Percentiles rank a stretch among this genome's conserved stretches.
phyloP scores from a whole-genome alignment of 2,888 invertebrate genomes.

The Microplitis deprimator region DNA sequence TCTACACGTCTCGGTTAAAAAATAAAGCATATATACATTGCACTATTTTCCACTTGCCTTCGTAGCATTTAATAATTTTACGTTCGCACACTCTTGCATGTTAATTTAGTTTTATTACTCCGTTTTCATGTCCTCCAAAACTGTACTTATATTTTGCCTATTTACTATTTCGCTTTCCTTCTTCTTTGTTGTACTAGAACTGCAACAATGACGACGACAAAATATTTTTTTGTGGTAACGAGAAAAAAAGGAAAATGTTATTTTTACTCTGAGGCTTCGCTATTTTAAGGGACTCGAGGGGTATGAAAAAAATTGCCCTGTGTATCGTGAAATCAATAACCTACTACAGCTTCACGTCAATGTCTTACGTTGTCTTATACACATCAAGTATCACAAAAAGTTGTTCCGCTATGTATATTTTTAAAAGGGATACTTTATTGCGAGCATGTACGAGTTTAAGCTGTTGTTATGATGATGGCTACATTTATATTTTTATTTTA shows the following conservation, averaged over 20 bases:
- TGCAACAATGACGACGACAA: too few relatives aligned
- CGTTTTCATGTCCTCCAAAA: background rate
- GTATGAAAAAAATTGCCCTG: background rate
- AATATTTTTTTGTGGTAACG: background rate
- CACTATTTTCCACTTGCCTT: constrained; percentile 5
- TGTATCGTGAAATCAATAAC: background rate
- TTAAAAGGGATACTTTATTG: background rate
- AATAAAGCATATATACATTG: background rate
- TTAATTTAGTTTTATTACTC: constrained; percentile 11
- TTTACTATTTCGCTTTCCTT: background rate
- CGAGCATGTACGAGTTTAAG: background rate
- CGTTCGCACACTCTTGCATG: background rate
- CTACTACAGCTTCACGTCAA: background rate
- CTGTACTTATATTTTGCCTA: background rate
- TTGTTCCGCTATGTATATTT: background rate
- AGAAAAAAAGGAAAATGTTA: background rate
- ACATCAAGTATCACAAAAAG: background rate
- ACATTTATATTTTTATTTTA: too few relatives aligned
- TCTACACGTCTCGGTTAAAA: background rate
- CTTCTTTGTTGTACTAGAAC: too few relatives aligned
- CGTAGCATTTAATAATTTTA: constrained; percentile 4
- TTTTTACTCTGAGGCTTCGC: too few relatives aligned
- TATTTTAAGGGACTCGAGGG: background rate
- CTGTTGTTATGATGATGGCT: too few relatives aligned
- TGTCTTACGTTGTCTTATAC: background rate